Base-by-base conservation (phyloP, 2,113 vertebrate species). In the Xiphias gladius region DNA sequence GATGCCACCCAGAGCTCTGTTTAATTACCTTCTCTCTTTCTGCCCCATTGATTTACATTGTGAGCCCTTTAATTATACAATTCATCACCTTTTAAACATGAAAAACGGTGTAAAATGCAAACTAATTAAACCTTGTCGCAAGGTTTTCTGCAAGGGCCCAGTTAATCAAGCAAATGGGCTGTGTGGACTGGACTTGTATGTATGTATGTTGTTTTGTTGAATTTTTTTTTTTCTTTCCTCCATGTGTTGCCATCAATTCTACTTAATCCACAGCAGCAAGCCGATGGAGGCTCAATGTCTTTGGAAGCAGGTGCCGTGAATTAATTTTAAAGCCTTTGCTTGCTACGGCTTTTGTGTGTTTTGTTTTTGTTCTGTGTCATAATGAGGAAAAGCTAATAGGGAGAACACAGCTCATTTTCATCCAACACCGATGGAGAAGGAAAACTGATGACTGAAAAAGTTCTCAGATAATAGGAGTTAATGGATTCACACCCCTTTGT, bases 51-150 rank as follows among this genome's bases (percentile, higher is more conserved):
- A 96, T 96, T 98, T 96, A 97, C 96, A 92, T 95, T 84, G 94
- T 94, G 94, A 93, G 94, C 88, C 94, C 89, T 96, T 97, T 97
- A 98, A 98, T 98, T 97, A 97, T 94, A 95, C 95, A 96, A 96
- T 96, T 95, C 96, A 96, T 97, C 96, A 96, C 96, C 95, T 96
- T 96, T 96, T 96, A 96, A 97, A 96, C 96, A 95, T 95, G 96
- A 97, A 95, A 96, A 96, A 97, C 93, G 80, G 92, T 95, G 94
- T 95, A 93, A 94, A 95, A 96, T 89, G 85, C 89, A 90, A 74
- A 89, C 95, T 95, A 95, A 97, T 98, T 97, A 96, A 96, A 96
- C 95, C 92, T 93, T 93, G 95, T 93, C 80, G 2, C 94, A 95
- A 96, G 88, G 90, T 95, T 94, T 91, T 94, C 12, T 89, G 86